These are phyloP conservation scores for Anastrepha obliqua DNA, from an alignment of 1,140 invertebrate genomes.

Conservation along the genomic window DNA sequence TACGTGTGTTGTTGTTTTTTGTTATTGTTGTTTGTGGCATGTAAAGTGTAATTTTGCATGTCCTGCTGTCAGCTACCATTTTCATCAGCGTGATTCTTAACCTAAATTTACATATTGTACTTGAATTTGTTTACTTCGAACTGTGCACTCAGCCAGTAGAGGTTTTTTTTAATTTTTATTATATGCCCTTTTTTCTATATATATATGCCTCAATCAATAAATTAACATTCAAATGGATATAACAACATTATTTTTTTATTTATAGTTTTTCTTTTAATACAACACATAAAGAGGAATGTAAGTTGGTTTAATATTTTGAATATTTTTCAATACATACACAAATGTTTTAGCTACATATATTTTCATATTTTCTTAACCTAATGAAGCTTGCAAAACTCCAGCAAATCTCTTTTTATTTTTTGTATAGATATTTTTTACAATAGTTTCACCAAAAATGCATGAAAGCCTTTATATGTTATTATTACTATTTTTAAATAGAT, in stretches of 20 bases:
- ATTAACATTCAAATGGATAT: not conserved
- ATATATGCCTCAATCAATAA: not conserved
- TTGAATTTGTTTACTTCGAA: not conserved
- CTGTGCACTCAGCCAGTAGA: constrained; percentile 53
- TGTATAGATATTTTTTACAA: not conserved
- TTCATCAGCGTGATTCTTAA: not conserved
- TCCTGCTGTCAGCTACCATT: not conserved
- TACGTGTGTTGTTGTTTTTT: not conserved
- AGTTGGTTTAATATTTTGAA: constrained; percentile 15
- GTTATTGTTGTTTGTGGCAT: constrained; percentile 31
- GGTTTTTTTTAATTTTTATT: not conserved
- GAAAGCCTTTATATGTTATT: constrained; percentile 37
- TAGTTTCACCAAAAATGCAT: constrained; percentile 53
- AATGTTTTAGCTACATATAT: constrained; percentile 23
- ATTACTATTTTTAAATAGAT: no score
- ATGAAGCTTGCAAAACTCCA: constrained; percentile 20
- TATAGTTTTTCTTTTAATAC: constrained; percentile 19
- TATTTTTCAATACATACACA: not conserved
- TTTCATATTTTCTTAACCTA: not conserved
- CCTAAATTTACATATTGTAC: not conserved
- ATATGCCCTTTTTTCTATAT: not conserved
- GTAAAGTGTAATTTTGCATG: not conserved
- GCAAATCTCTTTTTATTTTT: not conserved
- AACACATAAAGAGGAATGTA: constrained; percentile 28
- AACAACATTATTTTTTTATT: not conserved